Conservation (phyloP, 2,888 invertebrate genomes). For the Biston betularia region DNA sequence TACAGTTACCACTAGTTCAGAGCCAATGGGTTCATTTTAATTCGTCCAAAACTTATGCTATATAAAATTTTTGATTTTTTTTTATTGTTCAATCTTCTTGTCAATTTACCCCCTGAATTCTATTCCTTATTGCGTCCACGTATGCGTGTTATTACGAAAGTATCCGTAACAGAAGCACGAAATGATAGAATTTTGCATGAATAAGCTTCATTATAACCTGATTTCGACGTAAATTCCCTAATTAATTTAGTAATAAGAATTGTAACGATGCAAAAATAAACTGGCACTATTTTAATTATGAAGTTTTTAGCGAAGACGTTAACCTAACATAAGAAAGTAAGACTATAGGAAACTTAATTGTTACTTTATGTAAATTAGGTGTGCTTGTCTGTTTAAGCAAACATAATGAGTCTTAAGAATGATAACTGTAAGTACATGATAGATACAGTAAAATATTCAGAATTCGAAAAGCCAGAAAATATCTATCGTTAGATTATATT, state of each 20-base stretch:
- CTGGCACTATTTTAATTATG: not conserved
- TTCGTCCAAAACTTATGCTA: too few species aligned
- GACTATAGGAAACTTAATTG: conserved; percentile 11
- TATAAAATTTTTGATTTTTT: too few species aligned
- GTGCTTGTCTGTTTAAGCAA: not conserved
- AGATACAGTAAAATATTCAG: too few species aligned
- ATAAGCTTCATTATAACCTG: conserved; percentile 3
- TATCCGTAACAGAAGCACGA: conserved; percentile 2
- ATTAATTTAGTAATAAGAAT: conserved; percentile 12
- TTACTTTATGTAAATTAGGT: conserved; percentile 16
- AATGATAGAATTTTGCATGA: conserved; percentile 9
- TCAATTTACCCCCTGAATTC: not conserved
- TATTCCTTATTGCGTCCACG: not conserved
- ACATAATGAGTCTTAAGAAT: conserved; percentile 6
- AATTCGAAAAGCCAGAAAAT: too few species aligned
- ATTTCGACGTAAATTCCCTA: not conserved
- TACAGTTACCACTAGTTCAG: too few species aligned
- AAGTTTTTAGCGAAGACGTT: conserved; percentile 18
- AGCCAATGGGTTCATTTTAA: too few species aligned
- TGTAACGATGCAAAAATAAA: conserved; percentile 15
- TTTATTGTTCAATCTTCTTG: not conserved
- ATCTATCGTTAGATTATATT: too few species aligned
- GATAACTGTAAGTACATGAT: not conserved
- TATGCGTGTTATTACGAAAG: conserved; percentile 10
- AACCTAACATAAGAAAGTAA: conserved; percentile 18